These are phyloP conservation scores for Crossocerus cetratus DNA, from an alignment of 2,888 invertebrate genomes.

Conservation along the genomic window DNA sequence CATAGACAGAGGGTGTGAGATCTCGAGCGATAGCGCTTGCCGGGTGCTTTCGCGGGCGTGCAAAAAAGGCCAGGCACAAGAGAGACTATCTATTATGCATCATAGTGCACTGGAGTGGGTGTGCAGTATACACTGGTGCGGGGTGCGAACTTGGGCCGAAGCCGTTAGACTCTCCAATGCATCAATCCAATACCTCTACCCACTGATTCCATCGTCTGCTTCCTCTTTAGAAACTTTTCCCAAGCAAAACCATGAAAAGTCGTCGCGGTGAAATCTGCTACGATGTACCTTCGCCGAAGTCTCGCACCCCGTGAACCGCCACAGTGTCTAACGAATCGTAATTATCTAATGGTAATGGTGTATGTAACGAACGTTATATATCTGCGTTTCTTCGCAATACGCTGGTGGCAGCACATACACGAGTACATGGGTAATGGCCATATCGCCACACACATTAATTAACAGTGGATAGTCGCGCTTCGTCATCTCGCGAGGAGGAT, in stretches of 20 bases:
- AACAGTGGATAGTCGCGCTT: neutral
- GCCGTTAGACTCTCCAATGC: conserved; percentile 3
- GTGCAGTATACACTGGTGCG: conserved; percentile 54
- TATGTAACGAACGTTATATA: no score
- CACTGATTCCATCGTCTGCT: no score
- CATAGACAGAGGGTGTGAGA: conserved; percentile 51
- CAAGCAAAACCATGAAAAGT: no score
- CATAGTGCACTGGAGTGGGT: conserved; percentile 45
- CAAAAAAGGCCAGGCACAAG: conserved; percentile 71
- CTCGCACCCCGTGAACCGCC: neutral
- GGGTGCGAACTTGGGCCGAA: conserved; percentile 44
- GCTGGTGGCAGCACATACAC: conserved; percentile 61
- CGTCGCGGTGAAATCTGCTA: no score
- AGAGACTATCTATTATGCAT: conserved; percentile 46
- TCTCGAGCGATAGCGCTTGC: conserved; percentile 7
- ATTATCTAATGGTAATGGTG: no score
- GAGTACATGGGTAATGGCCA: neutral
- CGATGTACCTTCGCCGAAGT: conserved; percentile 8
- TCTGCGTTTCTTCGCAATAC: conserved; percentile 28
- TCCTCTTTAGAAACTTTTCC: no score
- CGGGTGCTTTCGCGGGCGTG: conserved; percentile 60
- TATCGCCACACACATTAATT: neutral
- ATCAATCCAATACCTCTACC: neutral
- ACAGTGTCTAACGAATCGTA: no score
- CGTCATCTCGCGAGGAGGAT: neutral